A percentile compares a stretch with the other conserved stretches of the same genome.
phyloP scores from a whole-genome alignment of 2,113 vertebrate species.

The Papio anubis region DNA sequence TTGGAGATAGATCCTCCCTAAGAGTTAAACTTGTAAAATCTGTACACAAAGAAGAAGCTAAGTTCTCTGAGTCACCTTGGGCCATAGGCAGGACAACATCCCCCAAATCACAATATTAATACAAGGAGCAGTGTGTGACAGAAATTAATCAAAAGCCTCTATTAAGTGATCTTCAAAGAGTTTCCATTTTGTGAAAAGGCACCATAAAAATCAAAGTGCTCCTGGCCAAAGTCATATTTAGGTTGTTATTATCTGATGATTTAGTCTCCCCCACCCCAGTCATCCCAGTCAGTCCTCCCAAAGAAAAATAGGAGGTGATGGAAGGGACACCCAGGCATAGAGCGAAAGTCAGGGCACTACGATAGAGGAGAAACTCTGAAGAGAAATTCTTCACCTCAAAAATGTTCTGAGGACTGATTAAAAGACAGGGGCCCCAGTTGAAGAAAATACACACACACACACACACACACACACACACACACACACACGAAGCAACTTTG shows the following conservation, averaged over 20 bases:
- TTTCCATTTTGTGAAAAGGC: not conserved
- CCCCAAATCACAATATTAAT: not conserved
- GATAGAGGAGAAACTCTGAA: not conserved
- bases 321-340: not conserved
- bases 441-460: not conserved
- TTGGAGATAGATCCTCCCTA: not conserved
- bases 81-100: not conserved
- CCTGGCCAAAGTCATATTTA: not conserved
- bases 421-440: not conserved
- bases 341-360: not conserved
- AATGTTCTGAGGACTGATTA: not conserved
- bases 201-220: not conserved
- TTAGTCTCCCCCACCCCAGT: not conserved
- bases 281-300: not conserved
- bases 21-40: not conserved
- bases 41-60: not conserved
- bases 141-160: not conserved
- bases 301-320: not conserved
- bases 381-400: not conserved
- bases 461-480: not conserved
- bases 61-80: not conserved
- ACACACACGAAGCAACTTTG: not conserved
- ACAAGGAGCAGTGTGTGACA: not conserved
- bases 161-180: not conserved
- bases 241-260: not conserved